phyloP scores from a whole-genome alignment of 2,888 invertebrate genomes.

The Scrobipalpa costella region DNA sequence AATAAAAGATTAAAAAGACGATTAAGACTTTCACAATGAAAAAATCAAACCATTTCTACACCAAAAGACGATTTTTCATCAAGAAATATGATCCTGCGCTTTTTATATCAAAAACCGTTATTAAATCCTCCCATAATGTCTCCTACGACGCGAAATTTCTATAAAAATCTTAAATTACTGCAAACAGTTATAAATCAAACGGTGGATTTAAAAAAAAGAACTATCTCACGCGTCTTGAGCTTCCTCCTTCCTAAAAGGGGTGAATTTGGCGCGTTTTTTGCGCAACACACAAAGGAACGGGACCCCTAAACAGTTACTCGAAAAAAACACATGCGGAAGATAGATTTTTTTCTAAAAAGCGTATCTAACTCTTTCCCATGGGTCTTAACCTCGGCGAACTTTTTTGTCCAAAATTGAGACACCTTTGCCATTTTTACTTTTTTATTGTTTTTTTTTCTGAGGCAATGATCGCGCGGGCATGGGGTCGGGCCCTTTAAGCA shows the following conservation, averaged over 20 bases:
- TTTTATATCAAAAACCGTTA: conserved; percentile 58
- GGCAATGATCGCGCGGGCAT: conserved; percentile 52
- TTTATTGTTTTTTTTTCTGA: conserved; percentile 64
- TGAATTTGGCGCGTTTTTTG: conserved; percentile 60
- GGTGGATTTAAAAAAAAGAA: conserved; percentile 55
- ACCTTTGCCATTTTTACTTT: conserved; percentile 78
- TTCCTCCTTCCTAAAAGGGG: conserved; percentile 75
- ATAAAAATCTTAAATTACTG: conserved; percentile 79
- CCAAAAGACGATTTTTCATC: conserved; percentile 13
- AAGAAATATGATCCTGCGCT: conserved; percentile 19
- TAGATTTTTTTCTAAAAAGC: conserved; percentile 56
- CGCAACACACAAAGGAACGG: conserved; percentile 59
- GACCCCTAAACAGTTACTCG: conserved; percentile 68
- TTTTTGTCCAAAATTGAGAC: conserved; percentile 75
- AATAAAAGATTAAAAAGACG: background rate
- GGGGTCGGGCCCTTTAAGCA: conserved; percentile 65
- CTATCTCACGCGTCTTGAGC: conserved; percentile 74
- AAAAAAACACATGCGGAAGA: conserved; percentile 70
- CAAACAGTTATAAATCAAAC: conserved; percentile 79
- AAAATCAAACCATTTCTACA: conserved; percentile 5
- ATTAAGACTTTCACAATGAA: background rate
- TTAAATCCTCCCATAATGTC: conserved; percentile 55
- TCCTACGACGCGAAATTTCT: conserved; percentile 61
- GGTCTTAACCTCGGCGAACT: conserved; percentile 77
- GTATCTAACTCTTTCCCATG: conserved; percentile 80